Evolutionary conservation across 2,888 invertebrate species (phyloP).

Genomic region (Meiosimyza platycephala): DNA sequence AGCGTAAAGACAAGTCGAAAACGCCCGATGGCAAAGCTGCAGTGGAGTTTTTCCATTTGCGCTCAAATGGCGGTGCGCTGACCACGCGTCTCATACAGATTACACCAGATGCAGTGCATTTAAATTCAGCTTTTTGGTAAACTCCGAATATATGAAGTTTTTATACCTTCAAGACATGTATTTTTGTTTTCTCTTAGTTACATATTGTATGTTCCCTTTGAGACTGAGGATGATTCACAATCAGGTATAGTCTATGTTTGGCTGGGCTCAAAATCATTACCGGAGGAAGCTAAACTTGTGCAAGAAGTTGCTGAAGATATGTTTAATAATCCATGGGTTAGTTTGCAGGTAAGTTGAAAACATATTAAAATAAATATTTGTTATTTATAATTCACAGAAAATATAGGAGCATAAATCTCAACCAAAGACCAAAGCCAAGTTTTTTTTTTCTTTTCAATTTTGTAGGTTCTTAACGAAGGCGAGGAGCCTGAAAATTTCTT

Average conservation of each 20-base stretch:
- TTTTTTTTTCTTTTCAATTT: neutral
- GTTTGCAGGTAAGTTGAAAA: constrained; percentile 74
- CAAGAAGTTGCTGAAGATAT: constrained; percentile 94
- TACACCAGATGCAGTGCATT: constrained; percentile 81
- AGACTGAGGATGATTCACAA: constrained; percentile 80
- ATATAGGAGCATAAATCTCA: neutral
- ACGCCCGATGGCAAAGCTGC: constrained; percentile 68
- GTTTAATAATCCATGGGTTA: constrained; percentile 86
- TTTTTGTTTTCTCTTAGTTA: constrained; percentile 72
- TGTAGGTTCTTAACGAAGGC: constrained; percentile 86
- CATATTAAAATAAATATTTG: neutral
- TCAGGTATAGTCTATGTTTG: constrained; percentile 95
- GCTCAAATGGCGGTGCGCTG: constrained; percentile 95
- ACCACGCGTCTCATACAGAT: constrained; percentile 94
- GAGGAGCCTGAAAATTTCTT: constrained; percentile 99
- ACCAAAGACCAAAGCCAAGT: neutral
- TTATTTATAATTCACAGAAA: no score
- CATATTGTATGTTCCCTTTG: constrained; percentile 92
- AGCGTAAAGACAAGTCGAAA: constrained; percentile 72
- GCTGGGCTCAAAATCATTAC: constrained; percentile 88
- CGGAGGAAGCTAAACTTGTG: constrained; percentile 86
- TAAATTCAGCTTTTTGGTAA: constrained; percentile 97
- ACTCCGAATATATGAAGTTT: constrained; percentile 40
- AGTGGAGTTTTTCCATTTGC: constrained; percentile 93
- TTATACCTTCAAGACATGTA: neutral